These are phyloP conservation scores for Eucera pruinosa DNA, from an alignment of 2,888 invertebrate species.

Conservation along the genomic window DNA sequence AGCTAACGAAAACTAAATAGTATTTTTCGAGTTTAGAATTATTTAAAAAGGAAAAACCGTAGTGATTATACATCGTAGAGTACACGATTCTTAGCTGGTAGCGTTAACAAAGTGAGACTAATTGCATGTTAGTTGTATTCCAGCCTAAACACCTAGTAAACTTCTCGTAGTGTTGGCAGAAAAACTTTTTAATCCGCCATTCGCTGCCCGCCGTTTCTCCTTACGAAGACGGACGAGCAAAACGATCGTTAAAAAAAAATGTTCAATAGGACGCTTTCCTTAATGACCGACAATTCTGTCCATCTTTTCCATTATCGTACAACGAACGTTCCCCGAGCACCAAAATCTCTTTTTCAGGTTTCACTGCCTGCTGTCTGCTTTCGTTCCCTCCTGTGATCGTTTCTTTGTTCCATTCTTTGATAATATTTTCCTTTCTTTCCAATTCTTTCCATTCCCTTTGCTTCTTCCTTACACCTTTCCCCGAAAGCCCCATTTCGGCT, in stretches of 20 bases:
- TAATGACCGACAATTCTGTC: not conserved
- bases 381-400: not conserved
- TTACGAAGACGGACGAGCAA: slow-evolving; percentile 41
- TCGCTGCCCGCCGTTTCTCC: slow-evolving; percentile 37
- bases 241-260: not conserved
- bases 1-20: slow-evolving; percentile 74
- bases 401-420: not conserved
- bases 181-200: slow-evolving; percentile 22
- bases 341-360: slow-evolving; percentile 1
- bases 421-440: not conserved
- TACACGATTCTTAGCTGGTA: slow-evolving; percentile 55
- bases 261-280: not conserved
- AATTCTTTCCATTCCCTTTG: slow-evolving; percentile 1
- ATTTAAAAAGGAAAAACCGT: slow-evolving; percentile 53
- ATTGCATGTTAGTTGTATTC: slow-evolving; percentile 75
- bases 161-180: slow-evolving; percentile 60
- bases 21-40: slow-evolving; percentile 77
- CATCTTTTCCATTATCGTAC: not conserved
- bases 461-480: not conserved
- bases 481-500: slow-evolving; percentile 28
- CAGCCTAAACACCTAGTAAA: slow-evolving; percentile 69
- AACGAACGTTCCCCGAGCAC: slow-evolving; percentile 10
- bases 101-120: slow-evolving; percentile 58
- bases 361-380: no score
- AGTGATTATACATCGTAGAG: slow-evolving; percentile 68